Conservation (phyloP, 2,113 vertebrate species). For the Aldabrachelys gigantea region DNA sequence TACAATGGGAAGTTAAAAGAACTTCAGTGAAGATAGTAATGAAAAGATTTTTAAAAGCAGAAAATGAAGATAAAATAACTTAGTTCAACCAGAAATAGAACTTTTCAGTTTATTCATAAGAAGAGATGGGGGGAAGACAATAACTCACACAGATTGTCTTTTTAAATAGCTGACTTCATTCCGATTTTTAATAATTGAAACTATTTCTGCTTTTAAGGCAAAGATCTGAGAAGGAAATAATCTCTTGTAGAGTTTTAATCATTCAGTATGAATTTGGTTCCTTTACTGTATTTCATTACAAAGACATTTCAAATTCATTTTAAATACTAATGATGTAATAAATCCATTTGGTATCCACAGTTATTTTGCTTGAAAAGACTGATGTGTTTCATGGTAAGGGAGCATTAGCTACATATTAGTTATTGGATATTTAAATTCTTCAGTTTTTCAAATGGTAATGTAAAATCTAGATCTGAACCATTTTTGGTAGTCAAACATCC, state of each 20-base stretch:
- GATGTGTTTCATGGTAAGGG: slow-evolving; percentile 34
- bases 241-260: background rate
- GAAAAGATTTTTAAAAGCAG: background rate
- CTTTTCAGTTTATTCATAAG: background rate
- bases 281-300: slow-evolving; percentile 47
- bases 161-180: background rate
- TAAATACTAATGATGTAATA: slow-evolving; percentile 56
- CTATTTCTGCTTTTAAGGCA: slow-evolving; percentile 12
- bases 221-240: background rate
- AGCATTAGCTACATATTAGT: slow-evolving; percentile 41
- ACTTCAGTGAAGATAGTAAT: background rate
- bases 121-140: background rate
- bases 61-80: slow-evolving; percentile 12
- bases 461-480: slow-evolving; percentile 6
- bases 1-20: slow-evolving; percentile 7
- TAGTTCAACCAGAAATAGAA: background rate
- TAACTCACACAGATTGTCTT: slow-evolving; percentile 29
- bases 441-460: background rate
- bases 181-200: slow-evolving; percentile 25
- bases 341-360: slow-evolving; percentile 39
- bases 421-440: slow-evolving; percentile 48
- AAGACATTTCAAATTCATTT: slow-evolving; percentile 53
- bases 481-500: background rate
- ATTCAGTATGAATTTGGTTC: slow-evolving; percentile 52
- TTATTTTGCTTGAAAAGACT: slow-evolving; percentile 33